phyloP scores from a whole-genome alignment of 2,888 invertebrate genomes.

The Lasioglossum figueresi region DNA sequence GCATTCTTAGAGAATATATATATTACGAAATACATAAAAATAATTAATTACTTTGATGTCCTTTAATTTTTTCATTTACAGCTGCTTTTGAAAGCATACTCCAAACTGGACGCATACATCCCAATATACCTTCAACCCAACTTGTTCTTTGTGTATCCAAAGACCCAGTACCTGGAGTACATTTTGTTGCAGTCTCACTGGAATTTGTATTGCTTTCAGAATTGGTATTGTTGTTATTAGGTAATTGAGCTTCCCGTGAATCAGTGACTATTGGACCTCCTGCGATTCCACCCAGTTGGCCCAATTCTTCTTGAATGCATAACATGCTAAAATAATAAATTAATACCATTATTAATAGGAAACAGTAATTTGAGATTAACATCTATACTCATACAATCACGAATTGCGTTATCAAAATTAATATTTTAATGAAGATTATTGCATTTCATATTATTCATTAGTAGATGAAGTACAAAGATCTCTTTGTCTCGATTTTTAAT shows the following conservation, averaged over 20 bases:
- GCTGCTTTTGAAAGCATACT: constrained; percentile 93
- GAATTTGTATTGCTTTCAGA: constrained; percentile 78
- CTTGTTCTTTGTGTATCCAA: constrained; percentile 86
- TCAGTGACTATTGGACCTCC: constrained; percentile 76
- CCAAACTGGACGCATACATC: constrained; percentile 94
- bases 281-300: constrained; percentile 84
- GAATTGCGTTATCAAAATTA: neutral
- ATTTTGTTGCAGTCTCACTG: constrained; percentile 78
- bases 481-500: neutral
- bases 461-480: neutral
- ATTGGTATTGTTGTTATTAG: constrained; percentile 74
- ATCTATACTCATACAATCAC: neutral
- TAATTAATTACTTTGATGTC: constrained; percentile 85
- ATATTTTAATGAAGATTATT: neutral
- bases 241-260: constrained; percentile 74
- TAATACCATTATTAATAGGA: neutral
- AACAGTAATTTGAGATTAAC: neutral
- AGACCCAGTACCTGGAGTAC: constrained; percentile 75
- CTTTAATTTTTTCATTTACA: constrained; percentile 88
- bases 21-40: neutral
- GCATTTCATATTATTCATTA: neutral
- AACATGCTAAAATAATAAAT: constrained; percentile 85
- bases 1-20: neutral
- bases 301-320: constrained; percentile 88
- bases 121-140: constrained; percentile 93